Conservation (phyloP, 2,888 invertebrate species). For the Cryptus viduatorius region DNA sequence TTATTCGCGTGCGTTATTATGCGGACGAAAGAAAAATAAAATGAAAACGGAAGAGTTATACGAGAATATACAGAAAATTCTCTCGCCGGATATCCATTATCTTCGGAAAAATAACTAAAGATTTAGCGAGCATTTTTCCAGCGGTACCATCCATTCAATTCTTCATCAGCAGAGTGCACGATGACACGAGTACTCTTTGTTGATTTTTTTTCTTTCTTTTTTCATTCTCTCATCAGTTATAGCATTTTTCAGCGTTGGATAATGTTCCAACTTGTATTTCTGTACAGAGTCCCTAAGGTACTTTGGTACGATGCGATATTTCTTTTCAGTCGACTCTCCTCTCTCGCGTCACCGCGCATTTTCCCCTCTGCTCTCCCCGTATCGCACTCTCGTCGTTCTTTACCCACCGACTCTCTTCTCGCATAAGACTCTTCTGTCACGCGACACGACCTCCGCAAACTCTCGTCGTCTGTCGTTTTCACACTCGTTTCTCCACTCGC, state of each 20-base stretch:
- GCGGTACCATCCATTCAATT: slow-evolving; percentile 74
- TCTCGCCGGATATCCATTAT: slow-evolving; percentile 62
- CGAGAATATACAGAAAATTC: background rate
- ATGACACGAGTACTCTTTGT: slow-evolving; percentile 66
- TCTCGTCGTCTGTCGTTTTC: slow-evolving; percentile 26
- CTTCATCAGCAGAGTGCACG: slow-evolving; percentile 76
- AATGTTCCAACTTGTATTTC: slow-evolving; percentile 14
- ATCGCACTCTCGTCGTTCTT: slow-evolving; percentile 12
- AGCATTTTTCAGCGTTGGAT: slow-evolving; percentile 12
- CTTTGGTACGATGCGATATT: slow-evolving; percentile 70
- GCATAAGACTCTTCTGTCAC: slow-evolving; percentile 19
- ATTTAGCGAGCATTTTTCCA: slow-evolving; percentile 15
- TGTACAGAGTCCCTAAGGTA: slow-evolving; percentile 61
- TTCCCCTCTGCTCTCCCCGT: background rate
- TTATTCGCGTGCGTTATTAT: slow-evolving; percentile 9
- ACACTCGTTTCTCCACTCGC: slow-evolving; percentile 23
- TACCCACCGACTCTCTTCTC: slow-evolving; percentile 59
- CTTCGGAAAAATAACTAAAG: slow-evolving; percentile 47
- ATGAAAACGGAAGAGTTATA: slow-evolving; percentile 1
- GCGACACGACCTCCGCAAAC: slow-evolving; percentile 47
- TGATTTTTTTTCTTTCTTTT: slow-evolving; percentile 39
- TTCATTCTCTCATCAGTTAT: slow-evolving; percentile 12
- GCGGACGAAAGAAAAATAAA: slow-evolving; percentile 33
- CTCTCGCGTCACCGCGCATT: background rate
- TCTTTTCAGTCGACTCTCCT: slow-evolving; percentile 71